Percentiles rank a stretch among this genome's conserved stretches.
These are phyloP conservation scores for Thryonomys swinderianus DNA, from an alignment of 2,113 vertebrate species.

Conservation along the genomic window DNA sequence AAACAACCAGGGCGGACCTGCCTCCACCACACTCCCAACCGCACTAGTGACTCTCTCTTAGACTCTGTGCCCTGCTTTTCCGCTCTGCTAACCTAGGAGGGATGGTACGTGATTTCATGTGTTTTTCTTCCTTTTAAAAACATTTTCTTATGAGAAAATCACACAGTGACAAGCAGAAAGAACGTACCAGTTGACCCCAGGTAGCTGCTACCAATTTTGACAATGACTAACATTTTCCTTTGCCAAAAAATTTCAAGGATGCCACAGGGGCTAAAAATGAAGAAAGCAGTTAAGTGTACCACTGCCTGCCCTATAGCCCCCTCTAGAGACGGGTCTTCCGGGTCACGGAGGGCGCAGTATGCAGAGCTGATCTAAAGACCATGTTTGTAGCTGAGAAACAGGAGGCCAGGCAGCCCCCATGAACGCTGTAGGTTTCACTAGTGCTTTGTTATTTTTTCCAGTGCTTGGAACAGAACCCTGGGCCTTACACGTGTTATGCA, in stretches of 20 bases:
- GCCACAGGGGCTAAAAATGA: background rate
- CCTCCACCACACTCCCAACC: background rate
- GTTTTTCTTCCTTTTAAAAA: background rate
- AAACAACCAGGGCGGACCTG: background rate
- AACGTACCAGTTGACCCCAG: background rate
- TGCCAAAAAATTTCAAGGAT: background rate
- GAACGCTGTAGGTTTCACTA: background rate
- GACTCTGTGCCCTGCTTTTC: background rate
- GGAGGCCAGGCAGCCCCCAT: background rate
- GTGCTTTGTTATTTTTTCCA: background rate
- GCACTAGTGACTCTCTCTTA: background rate
- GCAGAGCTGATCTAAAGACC: background rate
- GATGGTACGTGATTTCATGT: background rate
- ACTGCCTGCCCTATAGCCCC: background rate
- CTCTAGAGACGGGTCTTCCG: background rate
- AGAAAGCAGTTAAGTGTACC: background rate
- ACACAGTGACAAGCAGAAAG: background rate
- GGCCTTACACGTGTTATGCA: background rate
- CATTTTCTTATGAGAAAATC: background rate
- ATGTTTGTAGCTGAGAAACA: background rate
- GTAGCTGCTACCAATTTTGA: background rate
- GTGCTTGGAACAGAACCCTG: background rate
- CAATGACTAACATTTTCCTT: background rate
- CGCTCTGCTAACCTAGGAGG: background rate
- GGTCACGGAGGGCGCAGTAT: fast-evolving